Conservation (phyloP, 1,140 invertebrate species). For the Teleopsis dalmanni region DNA sequence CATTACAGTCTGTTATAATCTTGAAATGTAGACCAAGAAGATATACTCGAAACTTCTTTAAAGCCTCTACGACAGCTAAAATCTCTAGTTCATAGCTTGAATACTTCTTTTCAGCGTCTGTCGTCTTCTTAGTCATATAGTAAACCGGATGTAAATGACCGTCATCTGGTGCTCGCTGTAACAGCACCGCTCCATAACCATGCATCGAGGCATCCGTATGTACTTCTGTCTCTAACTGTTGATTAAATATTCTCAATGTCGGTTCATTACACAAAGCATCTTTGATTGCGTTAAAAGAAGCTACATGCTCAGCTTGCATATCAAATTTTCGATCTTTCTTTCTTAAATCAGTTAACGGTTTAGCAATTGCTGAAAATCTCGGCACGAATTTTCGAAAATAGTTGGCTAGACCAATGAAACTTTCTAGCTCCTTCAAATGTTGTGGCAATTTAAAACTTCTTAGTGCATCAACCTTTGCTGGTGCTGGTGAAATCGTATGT, state of each 20-base stretch:
- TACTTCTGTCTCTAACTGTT: slow-evolving; percentile 21
- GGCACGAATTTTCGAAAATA: slow-evolving; percentile 26
- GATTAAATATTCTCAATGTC: slow-evolving; percentile 28
- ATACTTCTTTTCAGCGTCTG: slow-evolving; percentile 20
- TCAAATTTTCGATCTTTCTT: background rate
- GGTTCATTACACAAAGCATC: slow-evolving; percentile 15
- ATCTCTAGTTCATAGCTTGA: slow-evolving; percentile 26
- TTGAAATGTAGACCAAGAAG: slow-evolving; percentile 19
- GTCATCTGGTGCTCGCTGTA: slow-evolving; percentile 10
- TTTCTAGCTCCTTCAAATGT: slow-evolving; percentile 19
- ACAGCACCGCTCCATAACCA: slow-evolving; percentile 17
- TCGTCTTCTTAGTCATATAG: slow-evolving; percentile 27
- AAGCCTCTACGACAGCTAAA: slow-evolving; percentile 21
- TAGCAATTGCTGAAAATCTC: slow-evolving; percentile 18
- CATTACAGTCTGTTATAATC: slow-evolving; percentile 22
- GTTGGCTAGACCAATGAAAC: slow-evolving; percentile 21
- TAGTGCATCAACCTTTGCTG: no score
- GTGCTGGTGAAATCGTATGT: no score
- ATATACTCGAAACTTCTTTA: slow-evolving; percentile 25
- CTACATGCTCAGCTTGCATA: background rate
- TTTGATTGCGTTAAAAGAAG: background rate
- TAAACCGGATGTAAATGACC: slow-evolving; percentile 22
- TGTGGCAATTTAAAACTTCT: no score
- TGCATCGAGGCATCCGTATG: slow-evolving; percentile 17
- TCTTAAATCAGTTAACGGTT: slow-evolving; percentile 9